These are phyloP conservation scores for Xylota sylvarum DNA, from an alignment of 2,888 invertebrate species.

Conservation along the genomic window DNA sequence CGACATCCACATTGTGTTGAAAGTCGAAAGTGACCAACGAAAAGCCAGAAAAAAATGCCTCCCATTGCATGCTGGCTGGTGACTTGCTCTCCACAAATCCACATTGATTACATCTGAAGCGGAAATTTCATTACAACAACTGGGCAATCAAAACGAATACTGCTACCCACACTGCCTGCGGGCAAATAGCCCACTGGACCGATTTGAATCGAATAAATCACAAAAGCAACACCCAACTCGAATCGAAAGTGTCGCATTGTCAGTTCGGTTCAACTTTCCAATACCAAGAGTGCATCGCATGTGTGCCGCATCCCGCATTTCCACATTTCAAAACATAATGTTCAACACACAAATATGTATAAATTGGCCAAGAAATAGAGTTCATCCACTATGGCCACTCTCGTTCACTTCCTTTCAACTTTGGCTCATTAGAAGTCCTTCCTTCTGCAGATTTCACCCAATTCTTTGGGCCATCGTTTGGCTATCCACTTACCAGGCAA, in stretches of 20 bases:
- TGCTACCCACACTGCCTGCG: conserved; percentile 24
- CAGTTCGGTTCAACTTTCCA: conserved; percentile 48
- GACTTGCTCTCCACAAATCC: conserved; percentile 43
- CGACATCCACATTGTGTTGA: conserved; percentile 24
- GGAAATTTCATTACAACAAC: conserved; percentile 62
- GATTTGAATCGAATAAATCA: conserved; percentile 72
- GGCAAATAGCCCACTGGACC: conserved; percentile 58
- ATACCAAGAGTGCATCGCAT: conserved; percentile 27
- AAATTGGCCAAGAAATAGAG: conserved; percentile 57
- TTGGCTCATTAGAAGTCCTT: conserved; percentile 66
- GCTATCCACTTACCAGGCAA: conserved; percentile 20
- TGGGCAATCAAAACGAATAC: conserved; percentile 43
- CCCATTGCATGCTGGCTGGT: conserved; percentile 65
- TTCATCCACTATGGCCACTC: not conserved
- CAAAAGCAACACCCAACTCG: conserved; percentile 43
- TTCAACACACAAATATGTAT: conserved; percentile 60
- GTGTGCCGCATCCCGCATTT: conserved; percentile 35
- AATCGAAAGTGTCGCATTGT: conserved; percentile 75
- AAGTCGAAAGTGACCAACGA: conserved; percentile 66
- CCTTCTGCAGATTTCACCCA: conserved; percentile 60
- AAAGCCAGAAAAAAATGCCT: conserved; percentile 17
- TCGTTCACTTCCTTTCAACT: conserved; percentile 66
- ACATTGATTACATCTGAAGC: conserved; percentile 74
- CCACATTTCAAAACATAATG: conserved; percentile 60
- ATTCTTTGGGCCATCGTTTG: conserved; percentile 48